Evolutionary conservation across 1,140 invertebrate genomes (phyloP).

Genomic region (Rhizoglyphus robini): DNA sequence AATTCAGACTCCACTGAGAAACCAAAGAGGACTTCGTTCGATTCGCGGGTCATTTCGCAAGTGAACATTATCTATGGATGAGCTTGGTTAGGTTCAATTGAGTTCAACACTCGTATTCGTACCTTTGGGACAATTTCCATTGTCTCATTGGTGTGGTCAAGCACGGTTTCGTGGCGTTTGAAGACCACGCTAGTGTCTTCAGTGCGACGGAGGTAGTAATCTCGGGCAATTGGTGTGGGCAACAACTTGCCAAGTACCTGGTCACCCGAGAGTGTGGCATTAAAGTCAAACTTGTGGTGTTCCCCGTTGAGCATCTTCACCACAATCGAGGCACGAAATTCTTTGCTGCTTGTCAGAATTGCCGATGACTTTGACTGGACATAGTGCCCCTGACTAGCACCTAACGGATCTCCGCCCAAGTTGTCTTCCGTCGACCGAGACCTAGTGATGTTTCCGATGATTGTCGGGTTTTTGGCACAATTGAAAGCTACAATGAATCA

Average conservation of each 20-base stretch:
- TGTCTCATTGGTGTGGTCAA: not conserved
- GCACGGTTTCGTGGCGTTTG: constrained; percentile 5
- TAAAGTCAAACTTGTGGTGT: not conserved
- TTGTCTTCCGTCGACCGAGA: not conserved
- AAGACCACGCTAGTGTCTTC: not conserved
- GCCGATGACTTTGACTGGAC: not conserved
- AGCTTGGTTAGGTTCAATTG: not conserved
- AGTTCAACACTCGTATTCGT: not conserved
- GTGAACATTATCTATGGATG: constrained; percentile 53
- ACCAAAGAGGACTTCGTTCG: constrained; percentile 88
- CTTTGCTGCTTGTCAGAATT: not conserved
- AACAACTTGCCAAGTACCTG: constrained; percentile 9
- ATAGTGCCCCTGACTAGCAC: not conserved
- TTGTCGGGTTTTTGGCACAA: constrained; percentile 20
- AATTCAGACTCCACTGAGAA: constrained; percentile 93
- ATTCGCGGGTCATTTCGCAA: constrained; percentile 74
- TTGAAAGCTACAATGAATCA: constrained; percentile 15
- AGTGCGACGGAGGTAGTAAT: constrained; percentile 4
- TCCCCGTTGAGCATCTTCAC: constrained; percentile 15
- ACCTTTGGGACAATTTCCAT: constrained; percentile 17
- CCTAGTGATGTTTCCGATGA: constrained; percentile 11
- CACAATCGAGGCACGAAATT: not conserved
- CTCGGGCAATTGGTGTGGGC: constrained; percentile 6
- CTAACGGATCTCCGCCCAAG: not conserved
- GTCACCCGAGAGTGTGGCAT: constrained; percentile 5